Evolutionary conservation across 2,113 vertebrate species (phyloP).

Genomic region (Brachypteracias leptosomus): DNA sequence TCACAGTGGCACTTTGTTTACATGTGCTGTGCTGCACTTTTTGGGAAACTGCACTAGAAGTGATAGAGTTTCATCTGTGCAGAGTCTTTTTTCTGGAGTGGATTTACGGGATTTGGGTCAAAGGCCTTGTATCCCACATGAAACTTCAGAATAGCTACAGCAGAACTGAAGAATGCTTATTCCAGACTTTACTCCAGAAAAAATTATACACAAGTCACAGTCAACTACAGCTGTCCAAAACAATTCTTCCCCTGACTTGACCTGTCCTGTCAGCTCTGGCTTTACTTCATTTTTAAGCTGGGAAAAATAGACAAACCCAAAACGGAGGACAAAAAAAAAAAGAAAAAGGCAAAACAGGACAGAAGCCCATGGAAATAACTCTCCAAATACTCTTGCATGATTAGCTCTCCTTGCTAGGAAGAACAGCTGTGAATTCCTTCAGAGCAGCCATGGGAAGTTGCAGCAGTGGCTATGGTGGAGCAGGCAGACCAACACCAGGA

Average conservation of each 20-base stretch:
- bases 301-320: not conserved
- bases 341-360: not conserved
- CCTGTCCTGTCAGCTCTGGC: not conserved
- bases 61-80: not conserved
- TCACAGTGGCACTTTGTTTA: not conserved
- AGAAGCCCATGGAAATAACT: not conserved
- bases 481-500: fast-evolving
- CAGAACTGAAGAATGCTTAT: not conserved
- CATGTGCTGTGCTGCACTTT: not conserved
- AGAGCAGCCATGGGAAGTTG: not conserved
- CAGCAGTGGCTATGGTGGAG: not conserved
- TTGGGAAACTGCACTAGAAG: not conserved
- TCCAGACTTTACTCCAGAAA: not conserved
- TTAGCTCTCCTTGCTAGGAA: not conserved
- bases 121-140: not conserved
- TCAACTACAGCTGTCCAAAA: not conserved
- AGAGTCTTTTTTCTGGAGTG: not conserved
- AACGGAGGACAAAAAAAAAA: not conserved
- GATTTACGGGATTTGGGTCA: not conserved
- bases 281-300: not conserved
- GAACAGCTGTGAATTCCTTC: not conserved
- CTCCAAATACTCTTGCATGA: not conserved
- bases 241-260: not conserved
- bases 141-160: not conserved
- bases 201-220: not conserved